A percentile compares a stretch with the other conserved stretches of the same genome.
phyloP scores from a whole-genome alignment of 2,888 invertebrate genomes.

The Pterostichus niger region DNA sequence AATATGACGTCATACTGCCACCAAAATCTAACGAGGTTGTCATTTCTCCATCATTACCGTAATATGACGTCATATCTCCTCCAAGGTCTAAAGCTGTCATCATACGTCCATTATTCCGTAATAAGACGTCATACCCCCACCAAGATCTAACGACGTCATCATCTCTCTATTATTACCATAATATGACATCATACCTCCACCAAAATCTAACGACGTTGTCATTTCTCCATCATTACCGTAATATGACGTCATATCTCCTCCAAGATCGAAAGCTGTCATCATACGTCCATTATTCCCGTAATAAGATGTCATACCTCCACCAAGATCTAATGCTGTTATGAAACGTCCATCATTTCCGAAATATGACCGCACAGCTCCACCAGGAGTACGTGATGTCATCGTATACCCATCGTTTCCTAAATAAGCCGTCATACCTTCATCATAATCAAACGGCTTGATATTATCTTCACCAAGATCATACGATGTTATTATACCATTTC shows the following conservation, averaged over 20 bases:
- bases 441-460: too few relatives aligned
- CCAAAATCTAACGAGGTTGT: background rate
- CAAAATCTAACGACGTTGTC: background rate
- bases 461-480: too few relatives aligned
- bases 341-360: background rate
- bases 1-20: background rate
- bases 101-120: background rate
- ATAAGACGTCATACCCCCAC: background rate
- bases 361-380: background rate
- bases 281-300: background rate
- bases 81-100: background rate
- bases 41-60: background rate
- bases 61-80: background rate
- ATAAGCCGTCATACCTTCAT: too few relatives aligned
- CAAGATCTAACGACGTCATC: background rate
- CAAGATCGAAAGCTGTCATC: background rate
- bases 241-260: background rate
- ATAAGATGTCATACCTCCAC: background rate
- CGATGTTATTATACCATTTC: too few relatives aligned
- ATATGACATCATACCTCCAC: background rate
- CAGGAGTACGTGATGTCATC: background rate
- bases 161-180: background rate
- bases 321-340: background rate
- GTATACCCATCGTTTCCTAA: background rate
- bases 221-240: background rate